Base-by-base conservation (phyloP, 2,113 vertebrate genomes). In the Charadrius vociferus region DNA sequence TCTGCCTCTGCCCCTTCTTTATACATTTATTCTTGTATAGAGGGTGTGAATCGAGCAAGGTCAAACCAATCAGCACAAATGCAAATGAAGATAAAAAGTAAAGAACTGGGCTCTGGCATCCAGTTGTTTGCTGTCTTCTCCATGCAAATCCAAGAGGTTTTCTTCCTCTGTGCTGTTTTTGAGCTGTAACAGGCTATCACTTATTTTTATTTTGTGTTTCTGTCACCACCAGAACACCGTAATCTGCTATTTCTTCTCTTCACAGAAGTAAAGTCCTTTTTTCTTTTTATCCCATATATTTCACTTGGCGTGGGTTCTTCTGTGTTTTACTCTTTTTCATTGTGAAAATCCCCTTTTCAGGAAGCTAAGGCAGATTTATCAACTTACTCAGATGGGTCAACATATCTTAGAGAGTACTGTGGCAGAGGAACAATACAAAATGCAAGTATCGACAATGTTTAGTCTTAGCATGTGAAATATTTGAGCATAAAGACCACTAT, bases 61-160 rank as follows among this genome's bases (percentile, higher is more conserved):
- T 96, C 94, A 96, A 94, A 81, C n/a, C 70, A 93, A 94, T 94
- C 91, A 91, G 37, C 56, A 68, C 26, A 75, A 94, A 96, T 91
- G 84, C 47, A 96, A 95, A 96, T 93, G 59, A 95, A 87, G 73
- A 67, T 59, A 79, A 89, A 88, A 93, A 39, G 45, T 78, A 81
- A 93, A 89, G 68, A 87, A 81, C 43, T 43, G 75, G 55, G 26
- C 49, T 84, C 17, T 85, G 52, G 14, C 56, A 84, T 92, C 29
- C 32, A 84, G 37, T 84, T 83, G 21, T 88, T 78, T 95, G 14
- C 68, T 63, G 34, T 88, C 66, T 85, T 90, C 63, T 81, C 36
- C 62, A 34, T 75, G 29, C 34, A 82, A 93, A 95, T 82, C 10
- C 26, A 56, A 39, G 36, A 72, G 17, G 11, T 67, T 87, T 85